phyloP scores from a whole-genome alignment of 2,888 invertebrate genomes.

The Hydraecia micacea region DNA sequence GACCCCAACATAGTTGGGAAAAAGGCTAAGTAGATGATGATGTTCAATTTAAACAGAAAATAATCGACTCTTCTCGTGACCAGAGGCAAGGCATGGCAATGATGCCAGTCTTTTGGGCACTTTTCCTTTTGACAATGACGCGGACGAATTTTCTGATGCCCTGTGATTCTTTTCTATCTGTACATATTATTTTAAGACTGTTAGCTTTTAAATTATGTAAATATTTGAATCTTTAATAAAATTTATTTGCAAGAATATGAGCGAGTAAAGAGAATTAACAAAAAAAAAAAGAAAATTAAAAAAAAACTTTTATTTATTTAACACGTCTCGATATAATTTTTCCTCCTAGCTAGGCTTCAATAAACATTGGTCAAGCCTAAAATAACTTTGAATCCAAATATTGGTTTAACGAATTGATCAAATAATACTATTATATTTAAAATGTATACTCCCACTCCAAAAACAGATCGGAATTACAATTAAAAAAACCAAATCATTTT shows the following conservation, averaged over 20 bases:
- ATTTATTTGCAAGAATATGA: no score
- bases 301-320: neutral
- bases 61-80: neutral
- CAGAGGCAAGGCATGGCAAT: neutral
- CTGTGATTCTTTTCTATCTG: neutral
- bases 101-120: neutral
- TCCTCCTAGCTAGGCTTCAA: neutral
- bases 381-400: conserved; percentile 10
- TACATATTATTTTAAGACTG: no score
- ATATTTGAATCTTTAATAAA: no score
- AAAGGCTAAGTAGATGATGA: no score
- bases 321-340: neutral
- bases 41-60: neutral
- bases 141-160: neutral
- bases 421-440: neutral
- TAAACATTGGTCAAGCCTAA: conserved; percentile 2
- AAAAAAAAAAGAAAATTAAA: neutral
- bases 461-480: conserved; percentile 15
- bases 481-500: conserved; percentile 28
- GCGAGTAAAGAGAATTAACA: no score
- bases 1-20: no score
- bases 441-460: conserved; percentile 13
- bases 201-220: neutral
- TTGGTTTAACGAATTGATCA: neutral
- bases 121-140: neutral